A percentile compares a stretch with the other conserved stretches of the same genome.
phyloP scores from a whole-genome alignment of 2,888 invertebrate genomes.

The Lamellibrachia columna region DNA sequence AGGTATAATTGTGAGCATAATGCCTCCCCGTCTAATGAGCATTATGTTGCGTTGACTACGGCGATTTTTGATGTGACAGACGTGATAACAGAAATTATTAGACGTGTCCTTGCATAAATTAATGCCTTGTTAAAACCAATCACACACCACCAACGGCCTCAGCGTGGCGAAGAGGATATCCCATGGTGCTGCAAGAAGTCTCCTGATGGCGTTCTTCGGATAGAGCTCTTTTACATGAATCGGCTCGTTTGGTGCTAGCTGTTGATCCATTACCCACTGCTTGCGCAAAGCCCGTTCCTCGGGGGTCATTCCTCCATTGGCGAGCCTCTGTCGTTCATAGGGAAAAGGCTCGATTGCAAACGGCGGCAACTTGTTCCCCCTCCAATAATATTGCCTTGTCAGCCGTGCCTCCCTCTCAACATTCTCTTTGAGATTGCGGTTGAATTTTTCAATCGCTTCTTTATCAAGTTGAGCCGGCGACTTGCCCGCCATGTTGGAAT shows the following conservation, averaged over 20 bases:
- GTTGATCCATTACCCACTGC: conserved; percentile 62
- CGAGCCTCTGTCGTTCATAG: conserved; percentile 52
- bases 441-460: conserved; percentile 41
- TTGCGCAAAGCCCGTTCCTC: conserved; percentile 56
- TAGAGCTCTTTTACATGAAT: conserved; percentile 49
- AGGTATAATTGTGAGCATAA: too few relatives aligned
- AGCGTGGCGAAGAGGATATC: conserved; percentile 42
- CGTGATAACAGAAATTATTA: too few relatives aligned
- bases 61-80: too few relatives aligned
- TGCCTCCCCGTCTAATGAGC: too few relatives aligned
- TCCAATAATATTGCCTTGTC: conserved; percentile 39
- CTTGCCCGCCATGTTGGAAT: conserved; percentile 23
- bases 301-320: conserved; percentile 53
- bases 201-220: conserved; percentile 53
- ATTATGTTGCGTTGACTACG: too few relatives aligned
- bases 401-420: conserved; percentile 37
- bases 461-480: conserved; percentile 38
- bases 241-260: conserved; percentile 57
- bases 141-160: conserved; percentile 41
- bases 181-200: conserved; percentile 50
- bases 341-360: conserved; percentile 60
- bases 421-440: conserved; percentile 22
- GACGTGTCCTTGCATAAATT: not conserved
- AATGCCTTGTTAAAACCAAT: not conserved
- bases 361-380: conserved; percentile 57